A percentile compares a stretch with the other conserved stretches of the same genome.
These are phyloP conservation scores for Plectropomus leopardus DNA, from an alignment of 2,113 vertebrate species.

Conservation along the genomic window DNA sequence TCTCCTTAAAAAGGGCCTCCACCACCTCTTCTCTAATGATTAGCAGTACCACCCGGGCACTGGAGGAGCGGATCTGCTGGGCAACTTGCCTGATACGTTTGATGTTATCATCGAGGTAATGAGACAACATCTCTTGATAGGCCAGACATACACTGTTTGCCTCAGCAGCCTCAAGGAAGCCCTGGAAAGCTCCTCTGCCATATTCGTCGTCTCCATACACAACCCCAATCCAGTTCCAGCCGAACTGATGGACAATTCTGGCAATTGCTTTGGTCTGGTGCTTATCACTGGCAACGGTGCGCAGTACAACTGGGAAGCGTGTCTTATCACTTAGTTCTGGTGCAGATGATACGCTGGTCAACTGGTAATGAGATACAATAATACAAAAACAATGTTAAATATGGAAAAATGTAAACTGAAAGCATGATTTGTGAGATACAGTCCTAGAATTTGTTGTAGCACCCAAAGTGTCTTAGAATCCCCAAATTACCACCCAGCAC, in stretches of 20 bases:
- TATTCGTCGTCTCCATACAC: constrained; percentile 81
- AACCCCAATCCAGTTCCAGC: constrained; percentile 83
- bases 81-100: constrained; percentile 49
- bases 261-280: constrained; percentile 79
- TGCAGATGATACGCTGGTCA: constrained; percentile 79
- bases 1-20: constrained; percentile 69
- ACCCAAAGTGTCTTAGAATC: neutral
- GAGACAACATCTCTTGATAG: constrained; percentile 69
- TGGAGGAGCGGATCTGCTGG: constrained; percentile 53
- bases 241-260: constrained; percentile 64
- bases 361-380: constrained; percentile 46
- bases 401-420: neutral
- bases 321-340: constrained; percentile 71
- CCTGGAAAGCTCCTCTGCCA: constrained; percentile 72
- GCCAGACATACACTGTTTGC: constrained; percentile 68
- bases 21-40: constrained; percentile 75
- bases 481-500: neutral
- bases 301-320: constrained; percentile 73
- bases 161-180: constrained; percentile 65
- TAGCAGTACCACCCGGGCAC: constrained; percentile 76
- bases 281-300: constrained; percentile 81
- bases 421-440: neutral
- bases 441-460: neutral
- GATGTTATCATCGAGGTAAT: constrained; percentile 40
- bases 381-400: neutral